phyloP scores from a whole-genome alignment of 2,888 invertebrate species.

The Laothoe populi region DNA sequence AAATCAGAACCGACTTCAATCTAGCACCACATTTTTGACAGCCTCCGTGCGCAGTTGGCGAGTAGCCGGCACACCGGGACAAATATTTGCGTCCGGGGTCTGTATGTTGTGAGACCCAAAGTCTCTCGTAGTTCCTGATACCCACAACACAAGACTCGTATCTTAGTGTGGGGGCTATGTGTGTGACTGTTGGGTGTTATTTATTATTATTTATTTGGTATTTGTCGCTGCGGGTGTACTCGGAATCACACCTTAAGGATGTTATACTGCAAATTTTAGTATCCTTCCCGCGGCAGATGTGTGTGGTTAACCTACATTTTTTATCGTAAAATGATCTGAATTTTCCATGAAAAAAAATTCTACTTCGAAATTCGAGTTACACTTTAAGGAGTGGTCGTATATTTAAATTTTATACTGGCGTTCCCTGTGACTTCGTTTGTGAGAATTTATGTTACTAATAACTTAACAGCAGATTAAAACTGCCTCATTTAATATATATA shows the following conservation, averaged over 20 bases:
- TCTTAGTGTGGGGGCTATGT: too few species aligned
- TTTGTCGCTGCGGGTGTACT: not conserved
- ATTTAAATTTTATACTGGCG: constrained; percentile 4
- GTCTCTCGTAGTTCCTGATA: too few species aligned
- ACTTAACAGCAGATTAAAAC: not conserved
- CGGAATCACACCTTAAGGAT: constrained; percentile 5
- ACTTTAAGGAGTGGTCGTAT: constrained; percentile 31
- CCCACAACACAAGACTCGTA: too few species aligned
- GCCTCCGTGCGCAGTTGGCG: too few species aligned
- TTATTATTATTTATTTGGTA: too few species aligned
- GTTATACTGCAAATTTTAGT: constrained; percentile 22
- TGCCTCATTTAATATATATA: not conserved
- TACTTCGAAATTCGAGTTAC: constrained; percentile 37
- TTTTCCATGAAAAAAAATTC: constrained; percentile 39
- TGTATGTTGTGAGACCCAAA: too few species aligned
- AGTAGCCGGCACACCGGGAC: too few species aligned
- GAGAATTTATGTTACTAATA: not conserved
- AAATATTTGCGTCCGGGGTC: too few species aligned
- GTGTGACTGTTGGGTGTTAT: too few species aligned
- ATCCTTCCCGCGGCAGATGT: constrained; percentile 42
- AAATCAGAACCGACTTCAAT: too few species aligned
- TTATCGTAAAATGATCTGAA: constrained; percentile 44
- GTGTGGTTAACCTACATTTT: constrained; percentile 44
- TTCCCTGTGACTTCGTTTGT: constrained; percentile 6
- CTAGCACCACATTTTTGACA: too few species aligned